A percentile compares a stretch with the other conserved stretches of the same genome.
Conservation (phyloP, 2,888 invertebrate genomes). For the Ophion ventricosus region DNA sequence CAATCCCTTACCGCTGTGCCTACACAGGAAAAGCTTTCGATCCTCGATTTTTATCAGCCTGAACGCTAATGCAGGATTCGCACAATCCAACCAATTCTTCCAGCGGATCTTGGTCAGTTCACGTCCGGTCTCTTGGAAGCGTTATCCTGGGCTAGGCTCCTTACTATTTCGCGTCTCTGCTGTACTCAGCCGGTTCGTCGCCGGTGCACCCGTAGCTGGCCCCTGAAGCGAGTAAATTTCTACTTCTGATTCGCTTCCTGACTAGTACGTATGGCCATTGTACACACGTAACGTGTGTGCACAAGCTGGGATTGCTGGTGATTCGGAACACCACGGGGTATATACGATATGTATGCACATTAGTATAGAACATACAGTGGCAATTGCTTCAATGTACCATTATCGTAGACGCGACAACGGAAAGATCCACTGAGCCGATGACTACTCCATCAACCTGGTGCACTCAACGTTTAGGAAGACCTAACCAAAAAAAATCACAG, state of each 20-base stretch:
- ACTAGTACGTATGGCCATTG: not conserved
- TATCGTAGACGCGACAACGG: not conserved
- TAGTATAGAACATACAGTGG: not conserved
- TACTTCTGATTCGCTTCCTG: not conserved
- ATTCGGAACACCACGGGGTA: not conserved
- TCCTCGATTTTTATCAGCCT: slow-evolving; percentile 22
- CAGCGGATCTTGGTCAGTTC: slow-evolving; percentile 34
- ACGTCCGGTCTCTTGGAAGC: slow-evolving; percentile 17
- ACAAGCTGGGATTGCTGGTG: not conserved
- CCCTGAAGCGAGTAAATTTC: slow-evolving; percentile 20
- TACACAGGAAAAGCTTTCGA: slow-evolving; percentile 57
- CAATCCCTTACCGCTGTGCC: slow-evolving; percentile 22
- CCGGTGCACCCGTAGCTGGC: not conserved
- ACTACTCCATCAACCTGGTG: not conserved
- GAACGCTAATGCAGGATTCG: slow-evolving; percentile 5
- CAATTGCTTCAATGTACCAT: not conserved
- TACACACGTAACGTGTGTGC: not conserved
- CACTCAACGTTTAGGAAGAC: not conserved
- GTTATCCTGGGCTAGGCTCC: slow-evolving; percentile 43
- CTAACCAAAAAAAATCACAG: not conserved
- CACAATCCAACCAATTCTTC: slow-evolving; percentile 62
- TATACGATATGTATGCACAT: not conserved
- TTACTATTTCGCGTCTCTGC: slow-evolving; percentile 47
- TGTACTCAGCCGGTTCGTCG: not conserved
- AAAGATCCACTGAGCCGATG: not conserved